Conservation (phyloP, 64 coral and sea anemone species). For the Stichodactyla mertensii region DNA sequence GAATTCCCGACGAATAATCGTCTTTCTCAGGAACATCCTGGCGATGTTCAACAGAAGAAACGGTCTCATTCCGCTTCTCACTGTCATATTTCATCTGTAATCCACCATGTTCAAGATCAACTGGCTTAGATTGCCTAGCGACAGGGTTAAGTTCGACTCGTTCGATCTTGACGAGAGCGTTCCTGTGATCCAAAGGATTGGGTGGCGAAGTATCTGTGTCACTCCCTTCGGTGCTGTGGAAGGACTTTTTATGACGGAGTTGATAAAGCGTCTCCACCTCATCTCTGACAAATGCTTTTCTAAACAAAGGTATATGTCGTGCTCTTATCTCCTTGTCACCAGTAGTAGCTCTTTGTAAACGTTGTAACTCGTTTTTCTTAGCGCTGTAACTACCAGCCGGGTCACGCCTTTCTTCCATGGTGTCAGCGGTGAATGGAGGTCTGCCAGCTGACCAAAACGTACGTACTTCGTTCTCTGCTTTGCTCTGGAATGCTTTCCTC, state of each 20-base stretch:
- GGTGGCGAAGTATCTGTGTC: background rate
- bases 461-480: background rate
- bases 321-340: background rate
- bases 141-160: constrained; percentile 1
- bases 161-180: constrained; percentile 23
- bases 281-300: constrained; percentile 8
- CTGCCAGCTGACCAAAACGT: background rate
- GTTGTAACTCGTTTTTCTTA: background rate
- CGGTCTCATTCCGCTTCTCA: background rate
- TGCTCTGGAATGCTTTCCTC: background rate
- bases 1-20: background rate
- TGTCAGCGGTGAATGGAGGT: background rate
- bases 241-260: constrained; percentile 6
- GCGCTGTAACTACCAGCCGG: background rate
- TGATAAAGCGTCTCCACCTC: constrained; percentile 17
- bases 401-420: background rate
- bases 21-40: background rate
- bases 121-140: background rate
- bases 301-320: background rate
- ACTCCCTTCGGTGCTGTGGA: background rate
- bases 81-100: background rate
- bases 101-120: background rate
- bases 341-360: background rate
- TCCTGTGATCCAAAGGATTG: background rate
- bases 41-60: background rate